These are phyloP conservation scores for Drosophila biarmipes DNA, from an alignment of 1,140 invertebrate species.

Conservation along the genomic window DNA sequence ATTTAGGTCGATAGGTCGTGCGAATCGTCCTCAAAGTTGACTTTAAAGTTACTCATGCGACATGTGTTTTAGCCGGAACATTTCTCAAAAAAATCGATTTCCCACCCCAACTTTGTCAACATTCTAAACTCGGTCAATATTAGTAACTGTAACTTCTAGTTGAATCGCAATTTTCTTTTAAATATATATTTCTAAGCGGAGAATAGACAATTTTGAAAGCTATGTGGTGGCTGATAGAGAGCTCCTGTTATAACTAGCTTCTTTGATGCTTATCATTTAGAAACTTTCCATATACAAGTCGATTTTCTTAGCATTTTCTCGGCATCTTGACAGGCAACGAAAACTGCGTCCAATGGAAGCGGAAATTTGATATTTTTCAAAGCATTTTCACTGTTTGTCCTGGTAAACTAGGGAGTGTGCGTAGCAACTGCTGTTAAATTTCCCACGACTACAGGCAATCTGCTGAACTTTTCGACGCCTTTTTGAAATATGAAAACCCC, in stretches of 20 bases:
- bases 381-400: conserved; percentile 34
- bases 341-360: conserved; percentile 39
- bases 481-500: background rate
- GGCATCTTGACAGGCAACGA: conserved; percentile 13
- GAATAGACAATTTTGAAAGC: background rate
- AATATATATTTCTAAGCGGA: too few species aligned
- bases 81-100: too few species aligned
- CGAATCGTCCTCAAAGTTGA: too few species aligned
- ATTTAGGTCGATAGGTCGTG: too few species aligned
- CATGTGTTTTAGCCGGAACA: too few species aligned
- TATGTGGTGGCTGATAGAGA: background rate
- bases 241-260: conserved; percentile 6
- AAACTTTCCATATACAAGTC: background rate
- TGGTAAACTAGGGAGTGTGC: background rate
- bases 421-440: conserved; percentile 36
- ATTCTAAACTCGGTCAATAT: too few species aligned
- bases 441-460: conserved; percentile 20
- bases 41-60: too few species aligned
- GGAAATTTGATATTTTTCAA: conserved; percentile 60
- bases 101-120: too few species aligned
- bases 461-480: background rate
- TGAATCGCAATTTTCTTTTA: too few species aligned
- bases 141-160: too few species aligned
- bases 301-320: conserved; percentile 4
- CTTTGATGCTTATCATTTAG: conserved; percentile 10